Evolutionary conservation across 2,888 invertebrate genomes (phyloP), one percentile per base, ranked within the genome.

Genomic region (Chorisops tibialis): DNA sequence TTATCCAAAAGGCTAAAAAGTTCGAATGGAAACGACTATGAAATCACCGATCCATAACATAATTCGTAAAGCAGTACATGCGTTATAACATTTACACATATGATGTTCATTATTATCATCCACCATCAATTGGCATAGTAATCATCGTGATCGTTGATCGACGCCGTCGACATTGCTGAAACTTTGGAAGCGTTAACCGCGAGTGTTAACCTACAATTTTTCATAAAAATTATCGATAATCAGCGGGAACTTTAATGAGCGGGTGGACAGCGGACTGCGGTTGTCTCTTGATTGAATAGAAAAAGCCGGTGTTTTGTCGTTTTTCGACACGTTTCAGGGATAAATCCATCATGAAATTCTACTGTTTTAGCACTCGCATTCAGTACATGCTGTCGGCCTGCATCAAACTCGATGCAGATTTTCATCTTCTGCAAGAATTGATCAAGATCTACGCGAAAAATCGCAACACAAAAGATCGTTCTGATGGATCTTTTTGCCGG

Each of bases 161-260:
- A 7, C 18, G 19, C 38, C 21, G 19, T 14, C 47, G 38, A 51
- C 52, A 58, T 59, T 59, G 59, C 47, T 48, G 16, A 12, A 35
- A 38, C 38, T 18, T 22, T 54, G n/a, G 12, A 41, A 41, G 52
- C 52, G 41, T 22, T 39, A 39, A 39, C 52, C 12, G 38, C 52
- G 59, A 63, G 59, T 59, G 59, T 63, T 63, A 63, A 59, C 59
- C 59, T 52, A 59, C 59, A 63, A 63, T 52, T 63, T 63, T 63
- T 52, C 41, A 51, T 54, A 52, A 39, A 54, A 54, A 54, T 41
- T 54, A 41, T 41, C 39, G 24, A 41, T 19, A 24, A 16, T 39
- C 41, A 22, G 24, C 9, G 7, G 14, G 39, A 30, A n/a, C n/a
- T n/a, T n/a, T 62, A 56, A 59, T 51, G 59, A 59, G 41, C 18